Conservation (phyloP, 2,113 vertebrate species). For the Myotis davidii region DNA sequence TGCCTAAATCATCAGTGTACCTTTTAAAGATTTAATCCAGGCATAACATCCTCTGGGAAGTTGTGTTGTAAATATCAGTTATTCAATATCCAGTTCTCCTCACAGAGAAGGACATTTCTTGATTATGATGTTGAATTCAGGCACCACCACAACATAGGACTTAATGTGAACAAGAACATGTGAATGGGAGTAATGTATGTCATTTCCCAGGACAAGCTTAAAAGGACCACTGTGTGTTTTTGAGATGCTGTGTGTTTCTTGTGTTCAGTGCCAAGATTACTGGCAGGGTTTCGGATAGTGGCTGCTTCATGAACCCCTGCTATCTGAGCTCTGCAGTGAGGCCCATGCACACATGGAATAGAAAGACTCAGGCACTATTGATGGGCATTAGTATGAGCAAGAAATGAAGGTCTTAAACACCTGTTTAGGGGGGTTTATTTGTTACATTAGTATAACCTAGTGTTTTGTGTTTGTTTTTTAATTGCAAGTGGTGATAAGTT, state of each 20-base stretch:
- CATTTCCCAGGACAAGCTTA: not conserved
- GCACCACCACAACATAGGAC: not conserved
- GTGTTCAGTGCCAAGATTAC: not conserved
- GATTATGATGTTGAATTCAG: not conserved
- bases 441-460: not conserved
- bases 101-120: not conserved
- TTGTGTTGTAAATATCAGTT: not conserved
- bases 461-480: too few species aligned
- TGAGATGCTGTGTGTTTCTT: not conserved
- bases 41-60: not conserved
- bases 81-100: not conserved
- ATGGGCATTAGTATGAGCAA: not conserved
- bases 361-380: not conserved
- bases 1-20: not conserved
- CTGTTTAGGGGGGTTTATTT: not conserved
- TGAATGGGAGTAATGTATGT: not conserved
- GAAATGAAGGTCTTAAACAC: not conserved
- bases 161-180: not conserved
- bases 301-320: not conserved
- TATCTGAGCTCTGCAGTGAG: not conserved
- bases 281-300: not conserved
- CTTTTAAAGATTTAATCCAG: not conserved
- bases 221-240: not conserved
- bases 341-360: not conserved
- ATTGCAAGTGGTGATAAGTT: too few species aligned